Percentiles rank a stretch among this genome's conserved stretches.
Conservation (phyloP, 2,113 vertebrate species). For the Carassius auratus region DNA sequence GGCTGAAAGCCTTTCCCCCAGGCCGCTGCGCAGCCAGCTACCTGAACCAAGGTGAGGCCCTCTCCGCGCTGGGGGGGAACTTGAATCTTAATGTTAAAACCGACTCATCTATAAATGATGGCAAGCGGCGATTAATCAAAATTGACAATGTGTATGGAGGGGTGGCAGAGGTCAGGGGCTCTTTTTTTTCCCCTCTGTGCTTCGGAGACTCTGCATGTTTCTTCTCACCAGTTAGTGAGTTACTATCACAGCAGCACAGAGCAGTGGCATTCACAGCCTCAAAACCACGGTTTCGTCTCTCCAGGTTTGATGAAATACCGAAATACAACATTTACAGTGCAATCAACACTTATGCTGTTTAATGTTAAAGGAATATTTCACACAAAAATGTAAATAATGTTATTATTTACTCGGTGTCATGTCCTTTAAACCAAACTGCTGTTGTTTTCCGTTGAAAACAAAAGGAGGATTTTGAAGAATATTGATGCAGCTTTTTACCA, state of each 20-base stretch:
- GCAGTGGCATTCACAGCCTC: slow-evolving; percentile 8
- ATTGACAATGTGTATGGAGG: slow-evolving; percentile 57
- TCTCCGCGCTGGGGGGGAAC: slow-evolving; percentile 62
- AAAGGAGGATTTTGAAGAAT: not conserved
- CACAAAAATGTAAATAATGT: not conserved
- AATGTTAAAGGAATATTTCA: not conserved
- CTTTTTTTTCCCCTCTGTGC: slow-evolving; percentile 41
- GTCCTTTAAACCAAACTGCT: not conserved
- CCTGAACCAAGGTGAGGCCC: slow-evolving; percentile 72
- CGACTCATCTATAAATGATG: slow-evolving; percentile 68
- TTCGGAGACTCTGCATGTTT: slow-evolving; percentile 38
- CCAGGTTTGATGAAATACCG: not conserved
- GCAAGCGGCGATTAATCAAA: slow-evolving; percentile 66
- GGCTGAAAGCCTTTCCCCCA: slow-evolving; percentile 55
- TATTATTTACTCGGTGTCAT: not conserved
- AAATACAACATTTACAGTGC: not conserved
- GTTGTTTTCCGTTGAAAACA: not conserved
- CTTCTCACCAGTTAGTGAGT: slow-evolving; percentile 27
- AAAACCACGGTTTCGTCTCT: not conserved
- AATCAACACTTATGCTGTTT: not conserved
- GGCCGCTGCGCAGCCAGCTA: slow-evolving; percentile 51
- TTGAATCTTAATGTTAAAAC: slow-evolving; percentile 77
- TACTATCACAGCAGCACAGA: slow-evolving; percentile 22
- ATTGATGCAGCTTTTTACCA: not conserved
- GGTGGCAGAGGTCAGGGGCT: slow-evolving; percentile 47